Evolutionary conservation across 1,140 invertebrate species (phyloP), one percentile per base, ranked within the genome.

Genomic region (Hyposmocoma kahamanoa): DNA sequence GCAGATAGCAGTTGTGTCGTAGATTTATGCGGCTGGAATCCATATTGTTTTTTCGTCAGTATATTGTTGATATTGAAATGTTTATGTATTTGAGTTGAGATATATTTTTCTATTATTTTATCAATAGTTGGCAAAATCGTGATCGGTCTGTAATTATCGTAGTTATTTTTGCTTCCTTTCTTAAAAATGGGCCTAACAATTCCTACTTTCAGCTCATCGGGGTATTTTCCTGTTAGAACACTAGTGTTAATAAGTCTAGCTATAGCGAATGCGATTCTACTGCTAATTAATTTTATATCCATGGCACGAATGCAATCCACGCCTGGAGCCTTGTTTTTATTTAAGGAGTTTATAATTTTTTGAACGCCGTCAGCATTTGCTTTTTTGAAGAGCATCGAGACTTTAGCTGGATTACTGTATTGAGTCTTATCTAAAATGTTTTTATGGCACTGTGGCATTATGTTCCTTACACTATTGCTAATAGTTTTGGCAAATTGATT

Each of bases 401-500:
- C n/a, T n/a, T n/a, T n/a, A n/a, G n/a, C n/a, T n/a, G n/a, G n/a
- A n/a, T n/a, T n/a, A n/a, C n/a, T n/a, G n/a, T n/a, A n/a, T n/a
- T n/a, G n/a, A n/a, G n/a, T n/a, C n/a, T n/a, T n/a, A n/a, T n/a
- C n/a, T n/a, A n/a, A 1, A 36, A 17, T 36, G 8, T 36, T 36
- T n/a, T n/a, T n/a, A n/a, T n/a, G n/a, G 13, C 32, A 36, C 6
- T 36, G 15, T 17, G 32, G 32, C 1, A 17, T 17, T 15, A 36
- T 36, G 9, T 36, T 36, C n/a, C 18, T 36, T 41, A 41, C 5
- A 8, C 1, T 22, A 21, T 48, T 19, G 9, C 22, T 2, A 41
- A 49, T 49, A 19, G 5, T 32, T 22, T 39, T 0, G 10, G 45
- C 46, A 48, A 54, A 48, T 13, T 28, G 44, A 44, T 54, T 42